Percentiles rank a stretch among this genome's conserved stretches.
Conservation (phyloP, 2,113 vertebrate genomes). For the Sigmodon hispidus region DNA sequence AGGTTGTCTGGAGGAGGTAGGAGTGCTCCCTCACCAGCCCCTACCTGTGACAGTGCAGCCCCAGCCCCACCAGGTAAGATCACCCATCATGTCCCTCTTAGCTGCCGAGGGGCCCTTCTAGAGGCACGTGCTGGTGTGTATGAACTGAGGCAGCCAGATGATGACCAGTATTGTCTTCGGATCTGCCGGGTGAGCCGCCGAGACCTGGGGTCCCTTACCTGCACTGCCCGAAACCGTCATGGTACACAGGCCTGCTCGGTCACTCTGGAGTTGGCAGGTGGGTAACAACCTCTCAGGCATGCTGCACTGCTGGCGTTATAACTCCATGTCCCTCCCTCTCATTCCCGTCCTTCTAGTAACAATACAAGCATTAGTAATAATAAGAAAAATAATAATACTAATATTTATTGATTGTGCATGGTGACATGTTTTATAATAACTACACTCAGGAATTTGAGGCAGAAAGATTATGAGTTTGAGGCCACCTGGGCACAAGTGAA, state of each 20-base stretch:
- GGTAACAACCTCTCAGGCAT: slow-evolving; percentile 34
- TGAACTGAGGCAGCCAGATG: slow-evolving; percentile 94
- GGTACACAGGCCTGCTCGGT: slow-evolving; percentile 92
- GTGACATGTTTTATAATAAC: background rate
- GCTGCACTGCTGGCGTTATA: too few relatives aligned
- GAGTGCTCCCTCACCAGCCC: background rate
- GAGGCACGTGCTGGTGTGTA: slow-evolving; percentile 86
- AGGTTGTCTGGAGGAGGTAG: slow-evolving; percentile 93
- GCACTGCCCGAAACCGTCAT: slow-evolving; percentile 91
- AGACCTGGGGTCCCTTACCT: slow-evolving; percentile 89
- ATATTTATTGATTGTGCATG: background rate
- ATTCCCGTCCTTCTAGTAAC: background rate
- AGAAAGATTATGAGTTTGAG: background rate
- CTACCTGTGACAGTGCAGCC: fast-evolving
- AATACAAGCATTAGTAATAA: background rate
- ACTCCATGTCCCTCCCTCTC: too few relatives aligned
- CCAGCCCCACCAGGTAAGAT: background rate
- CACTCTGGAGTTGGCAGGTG: slow-evolving; percentile 92
- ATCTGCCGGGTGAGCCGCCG: slow-evolving; percentile 88
- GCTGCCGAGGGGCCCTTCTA: slow-evolving; percentile 88
- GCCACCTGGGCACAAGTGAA: background rate
- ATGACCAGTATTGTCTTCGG: slow-evolving; percentile 93
- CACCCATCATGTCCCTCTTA: background rate
- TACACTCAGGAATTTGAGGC: background rate
- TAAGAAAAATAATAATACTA: background rate